phyloP scores from a whole-genome alignment of 2,113 vertebrate species.

The Poecile atricapillus region DNA sequence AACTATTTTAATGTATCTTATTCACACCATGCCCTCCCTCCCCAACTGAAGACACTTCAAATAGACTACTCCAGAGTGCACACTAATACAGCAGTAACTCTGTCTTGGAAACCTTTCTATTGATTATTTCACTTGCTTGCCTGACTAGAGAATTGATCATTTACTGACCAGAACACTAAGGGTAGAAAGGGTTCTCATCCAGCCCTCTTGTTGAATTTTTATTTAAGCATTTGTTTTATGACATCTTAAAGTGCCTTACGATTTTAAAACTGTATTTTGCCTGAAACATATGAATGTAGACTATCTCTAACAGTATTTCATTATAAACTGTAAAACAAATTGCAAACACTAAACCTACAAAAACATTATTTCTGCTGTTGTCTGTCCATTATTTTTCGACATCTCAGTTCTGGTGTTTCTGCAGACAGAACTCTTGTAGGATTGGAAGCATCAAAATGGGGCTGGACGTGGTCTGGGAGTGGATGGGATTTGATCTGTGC shows the following conservation, averaged over 20 bases:
- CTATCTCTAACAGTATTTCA: constrained; percentile 51
- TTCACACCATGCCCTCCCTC: neutral
- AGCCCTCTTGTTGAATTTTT: constrained; percentile 26
- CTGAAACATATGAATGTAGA: constrained; percentile 45
- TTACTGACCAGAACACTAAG: constrained; percentile 10
- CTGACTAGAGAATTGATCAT: constrained; percentile 13
- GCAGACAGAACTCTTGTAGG: neutral
- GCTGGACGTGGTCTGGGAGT: accelerated
- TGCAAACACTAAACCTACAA: constrained; percentile 47
- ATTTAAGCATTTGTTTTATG: constrained; percentile 38
- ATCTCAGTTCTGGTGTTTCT: neutral
- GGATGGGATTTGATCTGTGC: neutral
- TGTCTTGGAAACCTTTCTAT: constrained; percentile 16
- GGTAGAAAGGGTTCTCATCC: neutral
- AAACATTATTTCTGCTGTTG: constrained; percentile 15
- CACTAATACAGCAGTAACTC: constrained; percentile 19
- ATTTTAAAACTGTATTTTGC: constrained; percentile 58
- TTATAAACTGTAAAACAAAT: constrained; percentile 58
- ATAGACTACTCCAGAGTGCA: constrained; percentile 16
- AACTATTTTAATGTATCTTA: constrained; percentile 54
- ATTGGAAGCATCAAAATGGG: neutral
- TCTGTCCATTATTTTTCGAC: neutral
- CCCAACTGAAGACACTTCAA: neutral
- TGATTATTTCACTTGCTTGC: constrained; percentile 34
- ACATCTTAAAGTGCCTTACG: constrained; percentile 63